Evolutionary conservation across 1,140 invertebrate genomes (phyloP).

Genomic region (Chelonus insularis): DNA sequence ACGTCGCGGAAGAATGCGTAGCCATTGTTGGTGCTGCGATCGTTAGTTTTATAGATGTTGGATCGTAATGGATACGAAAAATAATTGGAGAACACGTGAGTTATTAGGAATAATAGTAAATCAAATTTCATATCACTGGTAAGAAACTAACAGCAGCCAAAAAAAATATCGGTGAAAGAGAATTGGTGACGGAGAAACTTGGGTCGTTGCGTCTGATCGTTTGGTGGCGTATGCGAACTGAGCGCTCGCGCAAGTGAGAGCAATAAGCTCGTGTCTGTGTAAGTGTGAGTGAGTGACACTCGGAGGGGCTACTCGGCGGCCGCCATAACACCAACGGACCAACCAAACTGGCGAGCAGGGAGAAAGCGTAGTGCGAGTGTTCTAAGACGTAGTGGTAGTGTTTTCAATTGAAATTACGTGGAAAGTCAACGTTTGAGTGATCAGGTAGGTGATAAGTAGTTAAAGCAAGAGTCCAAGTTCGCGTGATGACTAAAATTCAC

Average conservation of each 20-base stretch:
- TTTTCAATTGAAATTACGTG: slow-evolving; percentile 41
- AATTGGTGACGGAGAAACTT: slow-evolving; percentile 17
- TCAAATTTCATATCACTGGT: slow-evolving; percentile 22
- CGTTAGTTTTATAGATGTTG: slow-evolving; percentile 52
- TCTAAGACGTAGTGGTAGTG: slow-evolving; percentile 47
- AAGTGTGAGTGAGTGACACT: slow-evolving; percentile 43
- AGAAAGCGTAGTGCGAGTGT: slow-evolving; percentile 51
- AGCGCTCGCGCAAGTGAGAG: slow-evolving; percentile 11
- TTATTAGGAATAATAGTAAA: slow-evolving; percentile 29
- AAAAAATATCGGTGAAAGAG: not conserved
- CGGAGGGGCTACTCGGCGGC: slow-evolving; percentile 39
- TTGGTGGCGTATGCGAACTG: slow-evolving; percentile 20
- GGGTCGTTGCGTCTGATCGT: slow-evolving; percentile 25
- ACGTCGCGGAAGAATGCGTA: slow-evolving; percentile 57
- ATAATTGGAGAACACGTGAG: slow-evolving; percentile 39
- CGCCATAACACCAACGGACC: slow-evolving; percentile 55
- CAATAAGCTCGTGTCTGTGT: slow-evolving; percentile 1
- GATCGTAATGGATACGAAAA: slow-evolving; percentile 52
- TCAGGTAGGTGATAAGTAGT: slow-evolving; percentile 48
- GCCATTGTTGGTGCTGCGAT: slow-evolving; percentile 60
- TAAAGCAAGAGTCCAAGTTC: slow-evolving; percentile 20
- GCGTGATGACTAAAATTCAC: not conserved
- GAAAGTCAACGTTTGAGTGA: slow-evolving; percentile 43
- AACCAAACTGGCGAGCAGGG: slow-evolving; percentile 42
- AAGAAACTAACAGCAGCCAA: not conserved